These are phyloP conservation scores for Pachypanchax playfairii DNA, from an alignment of 2,113 vertebrate genomes.

Conservation along the genomic window DNA sequence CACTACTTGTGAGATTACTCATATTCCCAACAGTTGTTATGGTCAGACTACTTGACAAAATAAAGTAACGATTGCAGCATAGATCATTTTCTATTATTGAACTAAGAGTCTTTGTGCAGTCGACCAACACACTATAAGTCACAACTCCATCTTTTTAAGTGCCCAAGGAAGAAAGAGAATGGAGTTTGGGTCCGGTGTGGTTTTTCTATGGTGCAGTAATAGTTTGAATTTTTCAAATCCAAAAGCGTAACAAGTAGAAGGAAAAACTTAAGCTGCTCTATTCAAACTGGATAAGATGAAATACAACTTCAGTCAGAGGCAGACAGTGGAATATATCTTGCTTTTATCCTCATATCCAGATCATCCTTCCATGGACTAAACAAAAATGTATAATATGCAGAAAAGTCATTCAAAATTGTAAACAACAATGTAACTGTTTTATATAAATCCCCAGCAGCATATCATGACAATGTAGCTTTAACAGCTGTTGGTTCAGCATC, in stretches of 20 bases:
- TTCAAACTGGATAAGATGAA: not conserved
- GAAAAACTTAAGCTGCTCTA: slow-evolving; percentile 1
- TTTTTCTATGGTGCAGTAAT: slow-evolving; percentile 2
- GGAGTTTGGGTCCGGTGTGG: not conserved
- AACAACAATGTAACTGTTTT: too few species aligned
- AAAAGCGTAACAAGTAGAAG: not conserved
- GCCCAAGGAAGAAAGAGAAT: slow-evolving; percentile 11
- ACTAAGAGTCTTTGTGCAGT: slow-evolving; percentile 6
- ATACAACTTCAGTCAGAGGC: slow-evolving; percentile 12
- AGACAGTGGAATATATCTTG: not conserved
- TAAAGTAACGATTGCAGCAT: slow-evolving; percentile 25
- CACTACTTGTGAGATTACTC: slow-evolving; percentile 31
- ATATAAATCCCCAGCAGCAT: too few species aligned
- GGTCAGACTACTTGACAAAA: slow-evolving; percentile 20
- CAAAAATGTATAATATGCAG: too few species aligned
- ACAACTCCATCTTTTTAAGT: slow-evolving; percentile 34
- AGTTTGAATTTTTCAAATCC: slow-evolving; percentile 12
- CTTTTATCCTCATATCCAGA: not conserved
- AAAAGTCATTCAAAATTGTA: too few species aligned
- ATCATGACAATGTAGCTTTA: too few species aligned
- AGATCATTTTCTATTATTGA: slow-evolving; percentile 47
- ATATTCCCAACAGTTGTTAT: not conserved
- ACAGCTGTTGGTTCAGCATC: too few species aligned
- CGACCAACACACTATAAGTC: slow-evolving; percentile 42
- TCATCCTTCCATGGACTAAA: not conserved